Percentiles rank a stretch among this genome's conserved stretches.
phyloP scores from a whole-genome alignment of 1,140 invertebrate genomes.

The Aphelinus atriplicis region DNA sequence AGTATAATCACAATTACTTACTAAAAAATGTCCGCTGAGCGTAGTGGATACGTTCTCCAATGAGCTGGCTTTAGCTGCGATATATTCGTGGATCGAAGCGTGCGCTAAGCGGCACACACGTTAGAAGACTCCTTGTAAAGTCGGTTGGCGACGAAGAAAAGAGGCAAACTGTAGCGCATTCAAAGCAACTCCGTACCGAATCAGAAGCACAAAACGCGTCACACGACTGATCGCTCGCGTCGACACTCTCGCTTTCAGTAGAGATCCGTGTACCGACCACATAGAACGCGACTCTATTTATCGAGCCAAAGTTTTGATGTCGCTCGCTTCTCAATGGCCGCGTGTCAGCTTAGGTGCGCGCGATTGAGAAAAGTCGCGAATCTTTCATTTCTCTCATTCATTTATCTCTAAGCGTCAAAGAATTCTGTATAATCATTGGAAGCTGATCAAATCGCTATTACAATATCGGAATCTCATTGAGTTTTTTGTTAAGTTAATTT shows the following conservation, averaged over 20 bases:
- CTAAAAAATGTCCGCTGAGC: no score
- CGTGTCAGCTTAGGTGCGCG: neutral
- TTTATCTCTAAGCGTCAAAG: no score
- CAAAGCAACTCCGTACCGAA: slow-evolving; percentile 19
- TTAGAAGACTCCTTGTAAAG: neutral
- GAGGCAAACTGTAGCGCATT: neutral
- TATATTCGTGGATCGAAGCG: no score
- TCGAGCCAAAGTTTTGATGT: neutral
- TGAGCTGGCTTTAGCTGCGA: no score
- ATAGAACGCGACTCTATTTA: neutral
- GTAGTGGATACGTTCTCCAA: no score
- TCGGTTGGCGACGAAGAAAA: neutral
- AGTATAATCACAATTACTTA: no score
- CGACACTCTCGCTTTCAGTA: slow-evolving; percentile 3
- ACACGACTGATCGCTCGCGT: slow-evolving; percentile 12
- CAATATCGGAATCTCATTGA: no score
- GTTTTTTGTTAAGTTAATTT: no score
- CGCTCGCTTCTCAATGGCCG: neutral
- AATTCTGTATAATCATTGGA: no score
- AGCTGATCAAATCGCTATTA: no score
- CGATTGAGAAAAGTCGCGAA: neutral
- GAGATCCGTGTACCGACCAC: neutral
- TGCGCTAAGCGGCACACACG: neutral
- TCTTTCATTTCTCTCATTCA: neutral
- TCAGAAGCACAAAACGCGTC: slow-evolving; percentile 5